Evolutionary conservation across 2,888 invertebrate species (phyloP).

Genomic region (Azorinus chamasolen): DNA sequence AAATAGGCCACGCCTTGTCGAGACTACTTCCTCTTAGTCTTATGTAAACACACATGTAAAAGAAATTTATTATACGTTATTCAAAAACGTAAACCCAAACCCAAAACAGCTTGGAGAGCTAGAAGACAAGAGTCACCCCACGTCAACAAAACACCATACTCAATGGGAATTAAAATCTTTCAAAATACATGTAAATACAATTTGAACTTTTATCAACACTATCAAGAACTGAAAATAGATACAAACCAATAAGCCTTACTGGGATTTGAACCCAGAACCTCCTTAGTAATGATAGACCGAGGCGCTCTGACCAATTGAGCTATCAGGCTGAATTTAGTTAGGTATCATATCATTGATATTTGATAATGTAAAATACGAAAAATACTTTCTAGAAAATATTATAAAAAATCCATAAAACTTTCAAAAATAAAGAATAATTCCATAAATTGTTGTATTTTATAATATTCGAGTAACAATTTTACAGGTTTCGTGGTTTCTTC

Average conservation of each 20-base stretch:
- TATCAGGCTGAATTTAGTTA: constrained; percentile 14
- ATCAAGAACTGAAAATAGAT: not conserved
- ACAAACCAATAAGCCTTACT: not conserved
- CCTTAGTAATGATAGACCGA: not conserved
- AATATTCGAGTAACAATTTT: no score
- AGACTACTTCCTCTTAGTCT: no score
- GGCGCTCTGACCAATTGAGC: constrained; percentile 11
- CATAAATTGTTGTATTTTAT: not conserved
- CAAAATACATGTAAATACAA: constrained; percentile 2
- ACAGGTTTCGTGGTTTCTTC: no score
- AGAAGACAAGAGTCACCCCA: no score
- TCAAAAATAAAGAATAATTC: not conserved
- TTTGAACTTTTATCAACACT: not conserved
- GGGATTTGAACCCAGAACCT: constrained; percentile 3
- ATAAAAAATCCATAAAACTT: not conserved
- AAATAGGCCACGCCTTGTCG: no score
- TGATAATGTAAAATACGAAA: not conserved
- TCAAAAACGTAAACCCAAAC: no score
- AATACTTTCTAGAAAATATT: not conserved
- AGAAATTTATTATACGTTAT: no score
- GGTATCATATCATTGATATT: not conserved
- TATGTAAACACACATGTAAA: no score
- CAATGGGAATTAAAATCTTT: constrained; percentile 10
- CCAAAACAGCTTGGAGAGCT: no score
- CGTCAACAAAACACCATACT: no score